A percentile compares a stretch with the other conserved stretches of the same genome.
These are phyloP conservation scores for Mustelus asterias DNA, from an alignment of 2,113 vertebrate species.

Conservation along the genomic window DNA sequence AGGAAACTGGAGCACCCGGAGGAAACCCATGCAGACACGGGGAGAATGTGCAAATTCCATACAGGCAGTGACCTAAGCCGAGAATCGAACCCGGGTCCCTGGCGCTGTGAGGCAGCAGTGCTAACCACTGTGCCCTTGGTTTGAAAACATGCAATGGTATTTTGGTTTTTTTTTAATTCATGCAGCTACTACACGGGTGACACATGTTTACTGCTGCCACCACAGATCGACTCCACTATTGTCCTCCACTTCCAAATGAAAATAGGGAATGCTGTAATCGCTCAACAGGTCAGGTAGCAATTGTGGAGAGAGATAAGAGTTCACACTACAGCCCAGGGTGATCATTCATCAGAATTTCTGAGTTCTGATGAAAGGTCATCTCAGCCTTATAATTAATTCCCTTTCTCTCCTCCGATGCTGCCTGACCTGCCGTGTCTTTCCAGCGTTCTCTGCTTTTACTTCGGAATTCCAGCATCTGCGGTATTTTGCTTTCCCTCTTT, in stretches of 20 bases:
- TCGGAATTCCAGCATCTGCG: background rate
- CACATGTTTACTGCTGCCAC: background rate
- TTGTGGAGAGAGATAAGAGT: background rate
- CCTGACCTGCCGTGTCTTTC: background rate
- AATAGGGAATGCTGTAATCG: background rate
- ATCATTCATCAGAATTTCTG: too few species aligned
- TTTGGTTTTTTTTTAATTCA: background rate
- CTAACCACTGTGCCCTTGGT: background rate
- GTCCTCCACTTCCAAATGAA: background rate
- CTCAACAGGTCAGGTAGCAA: background rate
- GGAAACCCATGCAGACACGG: too few species aligned
- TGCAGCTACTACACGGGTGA: background rate
- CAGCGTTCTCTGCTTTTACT: background rate
- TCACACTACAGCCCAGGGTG: too few species aligned
- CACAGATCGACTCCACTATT: background rate
- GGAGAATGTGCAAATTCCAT: too few species aligned
- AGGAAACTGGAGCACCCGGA: too few species aligned
- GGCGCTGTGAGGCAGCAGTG: too few species aligned
- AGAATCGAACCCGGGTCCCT: background rate
- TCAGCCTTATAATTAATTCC: too few species aligned
- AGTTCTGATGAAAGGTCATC: too few species aligned
- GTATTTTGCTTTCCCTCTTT: background rate
- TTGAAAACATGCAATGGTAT: background rate
- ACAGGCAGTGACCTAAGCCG: too few species aligned
- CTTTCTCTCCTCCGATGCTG: background rate